Conservation (phyloP, 2,797 vertebrate species). For the Tadarida brasiliensis region DNA sequence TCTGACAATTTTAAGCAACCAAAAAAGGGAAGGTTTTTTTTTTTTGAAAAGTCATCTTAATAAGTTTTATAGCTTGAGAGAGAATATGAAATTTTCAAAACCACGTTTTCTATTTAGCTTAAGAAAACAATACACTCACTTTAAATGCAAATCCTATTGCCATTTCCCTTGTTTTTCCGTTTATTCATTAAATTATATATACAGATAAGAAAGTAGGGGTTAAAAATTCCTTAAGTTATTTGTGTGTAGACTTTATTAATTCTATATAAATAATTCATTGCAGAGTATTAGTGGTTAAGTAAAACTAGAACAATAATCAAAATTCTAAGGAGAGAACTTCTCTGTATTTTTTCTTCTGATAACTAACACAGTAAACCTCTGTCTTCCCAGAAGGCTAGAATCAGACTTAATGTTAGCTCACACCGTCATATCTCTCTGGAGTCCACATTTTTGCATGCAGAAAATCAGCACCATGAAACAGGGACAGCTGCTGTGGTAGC, state of each 20-base stretch:
- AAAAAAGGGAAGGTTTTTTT: neutral
- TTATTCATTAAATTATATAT: neutral
- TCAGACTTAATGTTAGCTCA: neutral
- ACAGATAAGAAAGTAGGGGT: neutral
- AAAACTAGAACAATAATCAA: slow-evolving; percentile 8
- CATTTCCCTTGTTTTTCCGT: neutral
- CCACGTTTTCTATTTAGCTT: neutral
- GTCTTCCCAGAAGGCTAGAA: slow-evolving; percentile 23
- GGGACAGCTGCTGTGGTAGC: slow-evolving; percentile 69
- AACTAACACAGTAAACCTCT: neutral
- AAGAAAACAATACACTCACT: slow-evolving; percentile 9
- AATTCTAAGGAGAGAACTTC: neutral
- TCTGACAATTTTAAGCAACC: neutral
- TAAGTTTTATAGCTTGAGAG: neutral
- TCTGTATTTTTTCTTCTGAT: neutral
- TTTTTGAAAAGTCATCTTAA: neutral
- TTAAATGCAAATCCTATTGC: neutral
- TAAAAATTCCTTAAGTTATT: slow-evolving; percentile 19
- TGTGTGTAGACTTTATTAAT: neutral
- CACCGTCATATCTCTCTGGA: neutral
- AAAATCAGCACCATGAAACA: slow-evolving; percentile 56
- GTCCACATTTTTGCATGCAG: slow-evolving; percentile 16
- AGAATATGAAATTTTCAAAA: neutral
- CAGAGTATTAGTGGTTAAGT: slow-evolving; percentile 30
- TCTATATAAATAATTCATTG: neutral